These are phyloP conservation scores for Apistogramma diplotaenia DNA, from an alignment of 2,113 vertebrate species.

Conservation along the genomic window DNA sequence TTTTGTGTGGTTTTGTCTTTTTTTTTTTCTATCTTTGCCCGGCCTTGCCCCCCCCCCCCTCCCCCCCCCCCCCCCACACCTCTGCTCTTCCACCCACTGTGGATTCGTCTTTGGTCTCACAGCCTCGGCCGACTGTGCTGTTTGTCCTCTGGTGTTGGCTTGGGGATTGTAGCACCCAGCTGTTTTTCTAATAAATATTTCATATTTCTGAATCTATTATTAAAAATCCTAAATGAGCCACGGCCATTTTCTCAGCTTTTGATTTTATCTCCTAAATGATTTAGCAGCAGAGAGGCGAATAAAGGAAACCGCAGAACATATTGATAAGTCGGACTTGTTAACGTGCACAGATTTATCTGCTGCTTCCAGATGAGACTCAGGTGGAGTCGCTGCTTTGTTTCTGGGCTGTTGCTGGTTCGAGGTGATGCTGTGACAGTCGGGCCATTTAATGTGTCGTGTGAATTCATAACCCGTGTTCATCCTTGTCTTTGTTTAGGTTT, in stretches of 20 bases:
- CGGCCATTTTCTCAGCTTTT: constrained; percentile 55
- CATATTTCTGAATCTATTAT: constrained; percentile 74
- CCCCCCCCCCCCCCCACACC: not conserved
- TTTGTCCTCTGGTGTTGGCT: constrained; percentile 59
- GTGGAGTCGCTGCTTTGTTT: constrained; percentile 1
- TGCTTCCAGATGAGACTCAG: constrained; percentile 27
- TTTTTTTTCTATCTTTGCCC: too few species aligned
- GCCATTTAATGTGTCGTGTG: constrained; percentile 15
- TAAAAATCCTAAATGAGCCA: constrained; percentile 70
- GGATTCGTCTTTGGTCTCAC: constrained; percentile 1
- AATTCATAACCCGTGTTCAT: constrained; percentile 39
- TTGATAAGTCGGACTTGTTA: constrained; percentile 41
- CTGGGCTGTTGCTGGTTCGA: constrained; percentile 27
- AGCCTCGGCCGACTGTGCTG: constrained; percentile 38
- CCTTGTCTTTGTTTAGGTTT: constrained; percentile 78
- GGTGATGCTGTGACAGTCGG: constrained; percentile 16
- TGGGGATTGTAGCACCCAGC: constrained; percentile 39
- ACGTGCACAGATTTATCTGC: not conserved
- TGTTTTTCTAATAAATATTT: constrained; percentile 72
- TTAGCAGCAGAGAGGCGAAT: constrained; percentile 35
- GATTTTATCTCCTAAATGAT: constrained; percentile 68
- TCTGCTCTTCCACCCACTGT: not conserved
- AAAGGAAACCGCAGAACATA: constrained; percentile 59
- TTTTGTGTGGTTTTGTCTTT: too few species aligned
- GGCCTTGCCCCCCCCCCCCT: not conserved